Evolutionary conservation across 2,888 invertebrate genomes (phyloP).

Genomic region (Himalopsyche japonica): DNA sequence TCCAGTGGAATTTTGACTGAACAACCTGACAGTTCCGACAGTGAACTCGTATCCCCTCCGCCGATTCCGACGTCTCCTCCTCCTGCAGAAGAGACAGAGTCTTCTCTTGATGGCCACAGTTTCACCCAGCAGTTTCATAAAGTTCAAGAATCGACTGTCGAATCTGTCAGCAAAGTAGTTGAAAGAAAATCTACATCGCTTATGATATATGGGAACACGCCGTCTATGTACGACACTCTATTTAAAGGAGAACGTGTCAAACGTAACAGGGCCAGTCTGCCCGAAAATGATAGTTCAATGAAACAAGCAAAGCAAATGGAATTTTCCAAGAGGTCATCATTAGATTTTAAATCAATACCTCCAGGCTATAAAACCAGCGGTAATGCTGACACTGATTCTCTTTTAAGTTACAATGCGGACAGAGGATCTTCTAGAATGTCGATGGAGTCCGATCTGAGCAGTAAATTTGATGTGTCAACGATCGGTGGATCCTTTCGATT

Average conservation of each 20-base stretch:
- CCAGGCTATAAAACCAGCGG: constrained; percentile 51
- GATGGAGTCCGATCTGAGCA: constrained; percentile 56
- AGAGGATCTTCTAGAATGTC: constrained; percentile 56
- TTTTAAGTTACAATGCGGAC: constrained; percentile 55
- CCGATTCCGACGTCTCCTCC: constrained; percentile 77
- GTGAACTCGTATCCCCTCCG: constrained; percentile 77
- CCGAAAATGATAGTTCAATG: constrained; percentile 48
- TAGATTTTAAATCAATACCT: constrained; percentile 48
- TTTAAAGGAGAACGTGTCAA: constrained; percentile 58
- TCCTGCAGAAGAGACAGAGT: constrained; percentile 67
- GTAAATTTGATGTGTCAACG: constrained; percentile 55
- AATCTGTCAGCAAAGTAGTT: neutral
- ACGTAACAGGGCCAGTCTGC: constrained; percentile 55
- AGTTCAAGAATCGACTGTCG: constrained; percentile 48
- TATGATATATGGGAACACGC: constrained; percentile 59
- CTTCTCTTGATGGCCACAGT: constrained; percentile 50
- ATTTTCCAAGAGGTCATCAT: constrained; percentile 20
- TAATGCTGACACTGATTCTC: constrained; percentile 54
- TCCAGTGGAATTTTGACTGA: constrained; percentile 68
- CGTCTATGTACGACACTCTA: constrained; percentile 59
- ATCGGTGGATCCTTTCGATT: constrained; percentile 22
- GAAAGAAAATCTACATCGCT: constrained; percentile 57
- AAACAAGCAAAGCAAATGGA: constrained; percentile 13
- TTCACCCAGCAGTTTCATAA: constrained; percentile 45
- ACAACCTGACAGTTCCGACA: constrained; percentile 78